Percentiles rank a stretch among this genome's conserved stretches.
Conservation (phyloP, 2,888 invertebrate genomes). For the Pollenia angustigena region DNA sequence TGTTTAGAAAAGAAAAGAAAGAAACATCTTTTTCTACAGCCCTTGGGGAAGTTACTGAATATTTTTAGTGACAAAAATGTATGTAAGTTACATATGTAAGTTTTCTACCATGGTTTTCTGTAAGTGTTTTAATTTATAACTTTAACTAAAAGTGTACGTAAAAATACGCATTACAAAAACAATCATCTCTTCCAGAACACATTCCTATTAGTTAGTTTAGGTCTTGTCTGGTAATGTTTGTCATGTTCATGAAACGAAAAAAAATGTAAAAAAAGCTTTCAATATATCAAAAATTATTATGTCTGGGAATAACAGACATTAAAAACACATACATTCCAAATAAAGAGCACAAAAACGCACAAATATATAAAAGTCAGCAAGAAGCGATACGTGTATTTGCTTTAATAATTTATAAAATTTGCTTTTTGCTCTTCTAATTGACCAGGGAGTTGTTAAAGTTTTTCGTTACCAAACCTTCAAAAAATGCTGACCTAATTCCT, state of each 20-base stretch:
- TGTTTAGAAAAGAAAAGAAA: too few species aligned
- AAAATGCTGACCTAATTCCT: slow-evolving; percentile 32
- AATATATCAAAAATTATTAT: slow-evolving; percentile 35
- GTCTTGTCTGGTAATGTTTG: not conserved
- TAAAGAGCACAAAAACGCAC: not conserved
- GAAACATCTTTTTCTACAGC: too few species aligned
- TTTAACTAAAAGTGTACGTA: not conserved
- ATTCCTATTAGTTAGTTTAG: not conserved
- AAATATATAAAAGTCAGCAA: not conserved
- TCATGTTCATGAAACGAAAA: slow-evolving; percentile 21
- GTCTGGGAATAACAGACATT: slow-evolving; percentile 38
- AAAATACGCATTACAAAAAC: not conserved
- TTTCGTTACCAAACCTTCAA: not conserved
- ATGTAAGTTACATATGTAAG: too few species aligned
- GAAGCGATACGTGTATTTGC: not conserved
- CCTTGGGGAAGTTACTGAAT: too few species aligned
- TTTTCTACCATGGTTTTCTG: too few species aligned
- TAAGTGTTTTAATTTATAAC: not conserved
- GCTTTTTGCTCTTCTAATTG: slow-evolving; percentile 30
- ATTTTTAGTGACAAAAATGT: too few species aligned
- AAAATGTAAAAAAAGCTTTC: slow-evolving; percentile 20
- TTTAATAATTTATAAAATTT: slow-evolving; percentile 34
- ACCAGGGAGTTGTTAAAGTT: slow-evolving; percentile 54
- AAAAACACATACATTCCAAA: not conserved
- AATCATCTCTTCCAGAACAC: not conserved